A percentile compares a stretch with the other conserved stretches of the same genome.
Conservation (phyloP, 2,888 invertebrate genomes). For the Caenorhabditis wallacei region DNA sequence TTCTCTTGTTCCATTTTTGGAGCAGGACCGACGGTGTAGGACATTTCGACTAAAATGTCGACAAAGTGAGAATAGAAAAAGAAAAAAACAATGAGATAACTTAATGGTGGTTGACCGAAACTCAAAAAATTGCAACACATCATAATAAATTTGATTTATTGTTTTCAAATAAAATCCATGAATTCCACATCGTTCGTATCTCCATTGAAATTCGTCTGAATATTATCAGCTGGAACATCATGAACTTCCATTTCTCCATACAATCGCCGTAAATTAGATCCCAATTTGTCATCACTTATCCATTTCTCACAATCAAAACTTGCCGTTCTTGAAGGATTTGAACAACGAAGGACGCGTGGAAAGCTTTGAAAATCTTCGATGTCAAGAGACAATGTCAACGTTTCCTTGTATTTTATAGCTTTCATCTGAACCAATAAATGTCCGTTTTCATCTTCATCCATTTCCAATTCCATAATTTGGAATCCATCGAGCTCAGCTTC, state of each 20-base stretch:
- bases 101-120: background rate
- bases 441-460: slow-evolving; percentile 45
- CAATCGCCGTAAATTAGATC: slow-evolving; percentile 33
- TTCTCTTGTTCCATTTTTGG: slow-evolving; percentile 27
- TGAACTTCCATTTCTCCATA: slow-evolving; percentile 36
- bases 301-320: slow-evolving; percentile 61
- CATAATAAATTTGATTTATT: background rate
- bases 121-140: background rate
- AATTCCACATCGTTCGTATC: slow-evolving; percentile 34
- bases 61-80: too few relatives aligned
- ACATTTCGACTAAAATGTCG: slow-evolving; percentile 23
- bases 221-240: background rate
- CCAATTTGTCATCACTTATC: slow-evolving; percentile 52
- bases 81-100: background rate
- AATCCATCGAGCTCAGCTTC: slow-evolving; percentile 48
- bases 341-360: slow-evolving; percentile 43
- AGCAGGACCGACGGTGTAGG: slow-evolving; percentile 46
- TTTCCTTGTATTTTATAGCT: slow-evolving; percentile 35
- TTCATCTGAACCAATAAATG: slow-evolving; percentile 29
- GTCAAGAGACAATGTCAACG: slow-evolving; percentile 31
- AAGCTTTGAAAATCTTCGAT: slow-evolving; percentile 37
- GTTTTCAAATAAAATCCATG: slow-evolving; percentile 56
- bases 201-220: background rate
- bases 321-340: slow-evolving; percentile 26
- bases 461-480: slow-evolving; percentile 11